Conservation (phyloP, 2,888 invertebrate genomes). For the Dryococelus australis region DNA sequence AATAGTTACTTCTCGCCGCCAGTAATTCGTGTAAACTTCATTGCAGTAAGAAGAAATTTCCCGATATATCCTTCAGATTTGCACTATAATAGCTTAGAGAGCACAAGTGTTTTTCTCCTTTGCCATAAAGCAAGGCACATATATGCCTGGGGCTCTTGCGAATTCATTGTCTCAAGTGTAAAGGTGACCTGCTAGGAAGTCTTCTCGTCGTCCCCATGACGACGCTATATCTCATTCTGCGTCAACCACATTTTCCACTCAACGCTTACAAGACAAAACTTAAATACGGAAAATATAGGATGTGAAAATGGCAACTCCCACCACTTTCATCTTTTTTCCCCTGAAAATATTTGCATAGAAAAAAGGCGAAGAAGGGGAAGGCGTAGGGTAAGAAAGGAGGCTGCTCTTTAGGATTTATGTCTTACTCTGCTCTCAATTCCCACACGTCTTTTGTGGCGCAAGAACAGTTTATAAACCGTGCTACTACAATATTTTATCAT, state of each 20-base stretch:
- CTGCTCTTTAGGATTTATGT: conserved; percentile 18
- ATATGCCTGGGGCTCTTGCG: background rate
- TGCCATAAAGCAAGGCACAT: background rate
- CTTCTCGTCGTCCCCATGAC: background rate
- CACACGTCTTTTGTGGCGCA: background rate
- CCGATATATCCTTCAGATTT: background rate
- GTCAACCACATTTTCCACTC: conserved; percentile 39
- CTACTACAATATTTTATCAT: no score
- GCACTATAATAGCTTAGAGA: background rate
- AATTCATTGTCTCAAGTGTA: background rate
- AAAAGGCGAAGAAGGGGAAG: conserved; percentile 20
- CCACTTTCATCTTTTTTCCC: background rate
- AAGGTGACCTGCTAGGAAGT: background rate
- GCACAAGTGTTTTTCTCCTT: background rate
- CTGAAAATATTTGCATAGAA: conserved; percentile 13
- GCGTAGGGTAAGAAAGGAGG: background rate
- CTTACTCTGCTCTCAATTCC: conserved; percentile 21
- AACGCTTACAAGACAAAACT: conserved; percentile 35
- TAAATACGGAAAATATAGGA: conserved; percentile 29
- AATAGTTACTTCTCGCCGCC: no score
- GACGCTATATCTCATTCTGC: conserved; percentile 34
- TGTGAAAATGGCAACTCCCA: conserved; percentile 19
- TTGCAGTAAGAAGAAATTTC: background rate
- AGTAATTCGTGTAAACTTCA: no score
- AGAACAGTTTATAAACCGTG: background rate